Conservation (phyloP, 2,888 invertebrate species). For the Meteorus colon region DNA sequence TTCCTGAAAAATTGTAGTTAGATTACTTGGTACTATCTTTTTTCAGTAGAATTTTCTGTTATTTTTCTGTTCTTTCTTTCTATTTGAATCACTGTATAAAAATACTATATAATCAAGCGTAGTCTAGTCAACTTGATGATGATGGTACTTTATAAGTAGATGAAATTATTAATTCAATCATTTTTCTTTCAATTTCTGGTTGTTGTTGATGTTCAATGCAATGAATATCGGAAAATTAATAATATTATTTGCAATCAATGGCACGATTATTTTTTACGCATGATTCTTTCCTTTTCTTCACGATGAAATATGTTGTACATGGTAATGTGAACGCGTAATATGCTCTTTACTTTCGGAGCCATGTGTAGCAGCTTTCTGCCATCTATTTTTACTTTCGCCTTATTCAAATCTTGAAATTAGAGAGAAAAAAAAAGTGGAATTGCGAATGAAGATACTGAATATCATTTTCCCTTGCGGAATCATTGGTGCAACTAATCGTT, state of each 20-base stretch:
- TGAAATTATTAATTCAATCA: neutral
- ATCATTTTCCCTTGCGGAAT: neutral
- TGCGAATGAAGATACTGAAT: slow-evolving; percentile 1
- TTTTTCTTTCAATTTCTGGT: neutral
- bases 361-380: neutral
- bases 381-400: slow-evolving; percentile 27
- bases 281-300: neutral
- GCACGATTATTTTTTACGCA: neutral
- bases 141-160: neutral
- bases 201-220: neutral
- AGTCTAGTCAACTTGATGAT: slow-evolving; percentile 19
- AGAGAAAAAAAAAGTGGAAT: neutral
- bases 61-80: slow-evolving; percentile 44
- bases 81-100: slow-evolving; percentile 22
- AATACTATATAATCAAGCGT: neutral
- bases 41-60: slow-evolving; percentile 54
- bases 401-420: slow-evolving; percentile 12
- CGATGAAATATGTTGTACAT: slow-evolving; percentile 7
- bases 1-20: slow-evolving; percentile 47
- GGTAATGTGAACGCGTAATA: slow-evolving; percentile 23
- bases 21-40: slow-evolving; percentile 55
- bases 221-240: neutral
- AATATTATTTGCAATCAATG: neutral
- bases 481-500: slow-evolving; percentile 47
- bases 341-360: neutral